phyloP scores from a whole-genome alignment of 2,113 vertebrate genomes.

The Alexandromys fortis region DNA sequence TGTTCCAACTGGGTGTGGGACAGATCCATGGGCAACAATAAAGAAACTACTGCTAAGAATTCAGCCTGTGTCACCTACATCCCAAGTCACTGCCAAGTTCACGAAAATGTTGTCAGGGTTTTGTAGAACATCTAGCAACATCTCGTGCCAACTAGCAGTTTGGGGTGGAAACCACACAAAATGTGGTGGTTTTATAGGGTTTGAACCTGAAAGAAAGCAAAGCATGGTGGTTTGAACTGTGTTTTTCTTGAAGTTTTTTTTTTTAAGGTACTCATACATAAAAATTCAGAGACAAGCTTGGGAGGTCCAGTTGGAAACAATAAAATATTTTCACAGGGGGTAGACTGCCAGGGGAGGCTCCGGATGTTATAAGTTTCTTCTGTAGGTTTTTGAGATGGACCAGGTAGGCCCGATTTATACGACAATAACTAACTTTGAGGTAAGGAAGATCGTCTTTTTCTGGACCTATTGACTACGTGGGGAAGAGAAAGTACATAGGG shows the following conservation, averaged over 20 bases:
- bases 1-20: background rate
- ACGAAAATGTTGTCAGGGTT: conserved; percentile 58
- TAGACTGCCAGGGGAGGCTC: conserved; percentile 46
- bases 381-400: background rate
- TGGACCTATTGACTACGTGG: background rate
- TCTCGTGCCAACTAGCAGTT: conserved; percentile 64
- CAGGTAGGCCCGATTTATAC: background rate
- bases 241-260: conserved; percentile 71
- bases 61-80: conserved; percentile 56
- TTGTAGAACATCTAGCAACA: conserved; percentile 43
- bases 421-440: conserved; percentile 37
- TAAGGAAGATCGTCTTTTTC: conserved; percentile 42
- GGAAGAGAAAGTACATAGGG: background rate
- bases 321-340: conserved; percentile 72
- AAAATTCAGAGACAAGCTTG: conserved; percentile 72
- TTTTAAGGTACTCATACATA: conserved; percentile 64
- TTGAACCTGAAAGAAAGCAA: conserved; percentile 75
- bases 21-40: background rate
- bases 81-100: conserved; percentile 44
- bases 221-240: conserved; percentile 74
- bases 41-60: conserved; percentile 40
- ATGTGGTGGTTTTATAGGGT: conserved; percentile 76
- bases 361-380: conserved; percentile 35
- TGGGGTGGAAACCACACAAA: conserved; percentile 77
- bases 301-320: conserved; percentile 74